Conservation (phyloP, 2,888 invertebrate genomes). For the Cantharis nigra region DNA sequence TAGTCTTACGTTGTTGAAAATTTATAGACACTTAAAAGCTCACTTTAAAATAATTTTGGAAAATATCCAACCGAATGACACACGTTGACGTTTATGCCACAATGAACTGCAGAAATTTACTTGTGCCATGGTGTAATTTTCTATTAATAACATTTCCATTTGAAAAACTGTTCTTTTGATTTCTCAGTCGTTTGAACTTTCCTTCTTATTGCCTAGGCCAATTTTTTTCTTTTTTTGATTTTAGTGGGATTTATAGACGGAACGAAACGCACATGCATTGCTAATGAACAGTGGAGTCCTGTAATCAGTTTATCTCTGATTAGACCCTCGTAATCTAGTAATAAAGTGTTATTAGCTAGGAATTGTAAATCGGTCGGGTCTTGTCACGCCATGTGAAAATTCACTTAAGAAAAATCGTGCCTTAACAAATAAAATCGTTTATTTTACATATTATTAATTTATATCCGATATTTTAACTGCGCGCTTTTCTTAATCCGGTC, state of each 20-base stretch:
- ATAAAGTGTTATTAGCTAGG: conserved; percentile 29
- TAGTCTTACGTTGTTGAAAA: neutral
- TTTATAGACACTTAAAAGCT: neutral
- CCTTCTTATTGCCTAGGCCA: neutral
- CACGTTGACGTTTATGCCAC: conserved; percentile 8
- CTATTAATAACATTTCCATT: neutral
- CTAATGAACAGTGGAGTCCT: conserved; percentile 25
- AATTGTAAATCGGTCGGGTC: conserved; percentile 23
- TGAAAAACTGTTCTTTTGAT: neutral
- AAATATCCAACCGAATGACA: conserved; percentile 12
- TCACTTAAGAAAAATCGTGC: conserved; percentile 10
- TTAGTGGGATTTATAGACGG: neutral
- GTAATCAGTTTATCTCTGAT: conserved; percentile 31
- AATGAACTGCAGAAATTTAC: conserved; percentile 10
- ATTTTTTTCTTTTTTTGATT: neutral
- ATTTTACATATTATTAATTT: neutral
- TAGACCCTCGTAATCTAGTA: conserved; percentile 31
- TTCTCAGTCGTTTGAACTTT: neutral
- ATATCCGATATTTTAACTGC: neutral
- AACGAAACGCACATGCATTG: conserved; percentile 23
- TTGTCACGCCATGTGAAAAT: conserved; percentile 24
- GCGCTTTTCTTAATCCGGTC: conserved; percentile 3
- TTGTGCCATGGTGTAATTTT: conserved; percentile 8
- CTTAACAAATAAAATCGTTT: neutral
- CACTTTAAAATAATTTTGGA: conserved; percentile 7